A percentile compares a stretch with the other conserved stretches of the same genome.
Conservation (phyloP, 1,140 invertebrate genomes). For the Drosophila tristis region DNA sequence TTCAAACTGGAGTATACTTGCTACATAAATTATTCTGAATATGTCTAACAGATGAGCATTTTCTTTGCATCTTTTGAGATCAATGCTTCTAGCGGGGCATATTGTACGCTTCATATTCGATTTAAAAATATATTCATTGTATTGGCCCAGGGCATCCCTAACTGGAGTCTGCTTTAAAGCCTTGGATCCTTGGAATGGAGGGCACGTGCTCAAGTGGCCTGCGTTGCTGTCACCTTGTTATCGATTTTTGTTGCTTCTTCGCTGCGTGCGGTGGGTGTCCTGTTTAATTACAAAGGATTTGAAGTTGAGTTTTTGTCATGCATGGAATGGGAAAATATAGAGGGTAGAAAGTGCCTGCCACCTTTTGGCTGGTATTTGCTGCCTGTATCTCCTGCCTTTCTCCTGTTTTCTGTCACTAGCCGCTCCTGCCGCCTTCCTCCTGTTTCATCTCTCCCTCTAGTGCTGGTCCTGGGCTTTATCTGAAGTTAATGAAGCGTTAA, state of each 20-base stretch:
- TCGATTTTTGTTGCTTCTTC: constrained; percentile 60
- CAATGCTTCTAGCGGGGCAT: too few species aligned
- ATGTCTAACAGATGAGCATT: too few species aligned
- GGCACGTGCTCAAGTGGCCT: constrained; percentile 54
- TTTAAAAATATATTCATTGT: too few species aligned
- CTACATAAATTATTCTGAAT: too few species aligned
- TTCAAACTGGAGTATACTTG: too few species aligned
- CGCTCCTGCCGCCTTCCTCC: background rate
- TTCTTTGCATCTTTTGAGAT: too few species aligned
- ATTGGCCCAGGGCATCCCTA: too few species aligned
- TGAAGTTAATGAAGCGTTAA: constrained; percentile 82
- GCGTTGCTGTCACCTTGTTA: constrained; percentile 66
- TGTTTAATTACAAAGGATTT: constrained; percentile 58
- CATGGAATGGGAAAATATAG: background rate
- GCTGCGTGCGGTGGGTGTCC: constrained; percentile 1
- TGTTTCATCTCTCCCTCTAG: background rate
- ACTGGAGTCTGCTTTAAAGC: too few species aligned
- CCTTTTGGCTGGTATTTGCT: background rate
- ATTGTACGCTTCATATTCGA: too few species aligned
- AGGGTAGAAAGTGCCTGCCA: constrained; percentile 9
- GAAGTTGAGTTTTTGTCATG: constrained; percentile 32
- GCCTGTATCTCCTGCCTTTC: background rate
- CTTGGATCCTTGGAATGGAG: constrained; percentile 34
- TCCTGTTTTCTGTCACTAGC: too few species aligned
- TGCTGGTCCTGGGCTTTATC: constrained; percentile 68